Evolutionary conservation across 1,140 invertebrate species (phyloP).

Genomic region (Papilio aristodemus): DNA sequence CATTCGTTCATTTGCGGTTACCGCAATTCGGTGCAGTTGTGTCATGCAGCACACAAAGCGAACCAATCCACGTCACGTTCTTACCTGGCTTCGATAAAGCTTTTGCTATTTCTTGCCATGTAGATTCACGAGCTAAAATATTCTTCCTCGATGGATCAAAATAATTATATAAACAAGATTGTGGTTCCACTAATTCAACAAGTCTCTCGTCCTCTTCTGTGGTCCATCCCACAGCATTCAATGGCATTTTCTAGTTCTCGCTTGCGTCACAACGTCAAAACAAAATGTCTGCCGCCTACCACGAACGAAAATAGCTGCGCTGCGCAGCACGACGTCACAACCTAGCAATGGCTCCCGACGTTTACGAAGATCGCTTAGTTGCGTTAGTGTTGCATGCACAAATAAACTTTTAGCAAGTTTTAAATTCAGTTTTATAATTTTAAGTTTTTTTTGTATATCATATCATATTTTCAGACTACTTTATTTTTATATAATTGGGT

Average conservation of each 20-base stretch:
- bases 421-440: not conserved
- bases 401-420: not conserved
- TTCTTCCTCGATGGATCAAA: slow-evolving; percentile 69
- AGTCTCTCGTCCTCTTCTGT: slow-evolving; percentile 67
- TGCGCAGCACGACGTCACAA: slow-evolving; percentile 72
- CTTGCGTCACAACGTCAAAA: slow-evolving; percentile 61
- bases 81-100: slow-evolving; percentile 68
- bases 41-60: slow-evolving; percentile 56
- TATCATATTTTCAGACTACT: not conserved
- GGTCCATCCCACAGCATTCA: slow-evolving; percentile 67
- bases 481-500: too few species aligned
- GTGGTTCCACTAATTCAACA: slow-evolving; percentile 66
- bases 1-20: not conserved
- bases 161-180: slow-evolving; percentile 63
- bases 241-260: slow-evolving; percentile 59
- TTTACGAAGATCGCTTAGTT: not conserved
- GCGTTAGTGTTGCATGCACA: not conserved
- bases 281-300: slow-evolving; percentile 75
- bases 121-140: slow-evolving; percentile 64
- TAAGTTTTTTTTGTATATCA: not conserved
- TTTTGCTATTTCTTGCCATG: slow-evolving; percentile 70
- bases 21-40: slow-evolving; percentile 41
- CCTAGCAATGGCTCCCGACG: slow-evolving; percentile 34
- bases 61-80: slow-evolving; percentile 41
- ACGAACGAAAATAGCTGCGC: slow-evolving; percentile 68